phyloP scores from a whole-genome alignment of 2,113 vertebrate species.

The Nothobranchius furzeri region DNA sequence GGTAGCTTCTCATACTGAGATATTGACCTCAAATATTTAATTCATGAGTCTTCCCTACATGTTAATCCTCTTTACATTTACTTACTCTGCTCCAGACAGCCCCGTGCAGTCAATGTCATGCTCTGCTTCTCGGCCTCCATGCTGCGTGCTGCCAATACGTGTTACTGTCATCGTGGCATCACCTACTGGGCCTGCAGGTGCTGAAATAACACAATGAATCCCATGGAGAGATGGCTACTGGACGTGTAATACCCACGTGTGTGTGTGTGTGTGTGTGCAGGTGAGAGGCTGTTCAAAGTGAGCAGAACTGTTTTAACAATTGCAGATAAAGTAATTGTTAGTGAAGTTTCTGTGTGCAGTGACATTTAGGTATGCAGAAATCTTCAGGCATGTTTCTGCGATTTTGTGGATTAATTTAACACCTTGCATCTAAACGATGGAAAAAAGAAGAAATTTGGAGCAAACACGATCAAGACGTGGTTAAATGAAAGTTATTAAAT shows the following conservation, averaged over 20 bases:
- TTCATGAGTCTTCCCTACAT: background rate
- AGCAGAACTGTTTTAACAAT: slow-evolving; percentile 30
- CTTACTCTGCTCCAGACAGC: slow-evolving; percentile 9
- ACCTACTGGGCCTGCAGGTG: slow-evolving; percentile 40
- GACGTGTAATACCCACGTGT: slow-evolving; percentile 2
- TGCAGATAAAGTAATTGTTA: slow-evolving; percentile 36
- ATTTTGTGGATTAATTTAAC: no score
- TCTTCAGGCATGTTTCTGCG: slow-evolving; percentile 19
- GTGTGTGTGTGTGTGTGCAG: background rate
- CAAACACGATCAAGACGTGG: no score
- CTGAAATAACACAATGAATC: slow-evolving; percentile 49
- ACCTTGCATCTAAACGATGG: background rate
- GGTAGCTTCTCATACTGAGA: background rate
- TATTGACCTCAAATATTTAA: slow-evolving; percentile 3
- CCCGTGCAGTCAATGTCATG: slow-evolving; percentile 24
- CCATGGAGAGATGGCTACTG: slow-evolving; percentile 25
- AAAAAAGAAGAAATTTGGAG: background rate
- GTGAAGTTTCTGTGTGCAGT: slow-evolving; percentile 7
- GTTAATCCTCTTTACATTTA: slow-evolving; percentile 7
- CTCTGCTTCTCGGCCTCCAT: slow-evolving; percentile 34
- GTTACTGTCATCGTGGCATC: slow-evolving; percentile 52
- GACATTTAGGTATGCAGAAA: slow-evolving; percentile 6
- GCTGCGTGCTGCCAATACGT: slow-evolving; percentile 58
- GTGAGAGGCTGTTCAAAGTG: slow-evolving; percentile 26
- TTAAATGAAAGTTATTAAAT: no score